Base-by-base conservation (phyloP, 1,140 invertebrate species). In the Lordiphosa collinella region DNA sequence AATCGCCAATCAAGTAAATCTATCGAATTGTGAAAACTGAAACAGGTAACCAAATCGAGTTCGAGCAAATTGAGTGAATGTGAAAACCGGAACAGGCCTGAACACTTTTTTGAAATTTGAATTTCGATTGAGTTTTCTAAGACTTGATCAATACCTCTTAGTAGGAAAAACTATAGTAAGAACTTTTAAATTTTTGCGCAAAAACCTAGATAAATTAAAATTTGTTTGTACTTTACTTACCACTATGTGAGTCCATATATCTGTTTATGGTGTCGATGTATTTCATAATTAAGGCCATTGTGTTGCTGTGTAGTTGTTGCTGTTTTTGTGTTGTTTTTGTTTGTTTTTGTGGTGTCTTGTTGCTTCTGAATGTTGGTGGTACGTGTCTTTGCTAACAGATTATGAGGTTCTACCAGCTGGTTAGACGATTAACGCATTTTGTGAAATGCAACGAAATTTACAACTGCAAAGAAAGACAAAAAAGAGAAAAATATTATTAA, bases 231-330 rank as follows among this genome's bases (percentile, higher is more conserved):
- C n/a, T n/a, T n/a, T 22, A 88, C 90, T 90, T 88, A 92, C 92
- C 92, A 80, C 91, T 91, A 89, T 92, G 82, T 89, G 91, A 91
- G 85, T 92, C 90, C 88, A 92, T 89, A 71, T 92, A 91, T 86
- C 91, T 91, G 88, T 92, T 91, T 89, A 92, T 91, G 89, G 89
- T 91, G 79, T 92, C 91, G 85, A 92, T 91, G 72, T 91, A 92
- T 68, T 91, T 91, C 90, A 92, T 91, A 89, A 92, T 89, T 89
- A 92, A 91, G 87, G 92, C 92, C 92, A 92, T 92, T 84, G 79
- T 84, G 72, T 84, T 84, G 62, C 73, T 84, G 59, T 76, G 75
- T 79, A 69, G 48, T 60, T 52, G 58, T 80, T 69, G 58, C 50
- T 53, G 56, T 56, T 43, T 64, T 52, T 74, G 37, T 32, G 35